phyloP scores from a whole-genome alignment of 2,113 vertebrate species.

The Cygnus buccinator region DNA sequence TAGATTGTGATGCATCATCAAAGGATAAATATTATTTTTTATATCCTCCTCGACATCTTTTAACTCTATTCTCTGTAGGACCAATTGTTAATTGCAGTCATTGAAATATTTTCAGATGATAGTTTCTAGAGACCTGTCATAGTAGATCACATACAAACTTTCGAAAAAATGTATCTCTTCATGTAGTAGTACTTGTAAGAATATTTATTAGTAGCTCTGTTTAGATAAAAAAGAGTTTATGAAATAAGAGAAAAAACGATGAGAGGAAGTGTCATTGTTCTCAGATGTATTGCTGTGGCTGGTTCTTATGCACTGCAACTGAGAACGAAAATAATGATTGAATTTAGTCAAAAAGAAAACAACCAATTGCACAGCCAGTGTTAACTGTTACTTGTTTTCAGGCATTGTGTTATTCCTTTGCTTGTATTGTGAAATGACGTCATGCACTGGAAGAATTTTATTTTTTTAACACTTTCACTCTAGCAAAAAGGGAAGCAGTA shows the following conservation, averaged over 20 bases:
- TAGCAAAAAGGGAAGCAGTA: neutral
- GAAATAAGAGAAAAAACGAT: neutral
- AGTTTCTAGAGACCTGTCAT: neutral
- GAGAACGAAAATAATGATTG: neutral
- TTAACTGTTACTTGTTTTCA: neutral
- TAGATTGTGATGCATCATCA: neutral
- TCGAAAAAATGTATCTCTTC: neutral
- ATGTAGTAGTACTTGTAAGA: neutral
- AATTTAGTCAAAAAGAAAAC: neutral
- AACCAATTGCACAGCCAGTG: neutral
- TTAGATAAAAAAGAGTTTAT: neutral
- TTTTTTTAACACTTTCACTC: neutral
- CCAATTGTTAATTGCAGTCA: neutral
- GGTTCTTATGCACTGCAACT: neutral
- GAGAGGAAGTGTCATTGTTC: neutral
- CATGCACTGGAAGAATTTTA: neutral
- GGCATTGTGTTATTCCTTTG: neutral
- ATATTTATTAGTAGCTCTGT: neutral
- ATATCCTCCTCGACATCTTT: neutral
- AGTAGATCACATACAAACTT: neutral
- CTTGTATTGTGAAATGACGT: neutral
- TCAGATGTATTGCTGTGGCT: neutral
- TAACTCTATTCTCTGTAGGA: neutral
- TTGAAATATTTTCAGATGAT: neutral
- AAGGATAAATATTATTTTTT: neutral